A percentile compares a stretch with the other conserved stretches of the same genome.
phyloP scores from a whole-genome alignment of 2,888 invertebrate species.

The Tubulanus polymorphus region DNA sequence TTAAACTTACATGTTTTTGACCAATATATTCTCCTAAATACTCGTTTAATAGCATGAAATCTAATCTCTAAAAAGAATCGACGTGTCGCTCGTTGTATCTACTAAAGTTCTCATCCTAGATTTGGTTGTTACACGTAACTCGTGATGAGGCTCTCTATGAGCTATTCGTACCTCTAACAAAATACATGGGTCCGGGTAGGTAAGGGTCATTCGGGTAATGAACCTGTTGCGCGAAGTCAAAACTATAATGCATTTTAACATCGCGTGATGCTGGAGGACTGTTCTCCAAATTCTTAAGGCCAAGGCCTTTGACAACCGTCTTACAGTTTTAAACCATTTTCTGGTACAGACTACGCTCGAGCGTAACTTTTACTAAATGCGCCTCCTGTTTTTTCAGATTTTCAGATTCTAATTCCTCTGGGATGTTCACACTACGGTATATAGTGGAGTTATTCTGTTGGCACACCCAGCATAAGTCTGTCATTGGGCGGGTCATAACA shows the following conservation, averaged over 20 bases:
- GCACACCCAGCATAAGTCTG: constrained; percentile 19
- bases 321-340: not conserved
- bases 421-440: constrained; percentile 8
- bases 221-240: constrained; percentile 27
- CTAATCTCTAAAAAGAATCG: too few relatives aligned
- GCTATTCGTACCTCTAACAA: too few relatives aligned
- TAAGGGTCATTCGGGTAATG: constrained; percentile 23
- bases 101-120: too few relatives aligned
- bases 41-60: too few relatives aligned
- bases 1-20: too few relatives aligned
- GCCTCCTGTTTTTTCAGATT: constrained; percentile 6
- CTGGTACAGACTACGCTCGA: constrained; percentile 6
- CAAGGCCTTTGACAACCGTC: not conserved
- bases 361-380: constrained; percentile 9
- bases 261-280: constrained; percentile 8
- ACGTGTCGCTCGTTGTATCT: too few relatives aligned
- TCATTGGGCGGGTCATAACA: constrained; percentile 11
- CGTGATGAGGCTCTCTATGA: too few relatives aligned
- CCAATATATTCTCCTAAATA: too few relatives aligned
- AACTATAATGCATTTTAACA: constrained; percentile 18
- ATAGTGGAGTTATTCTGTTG: constrained; percentile 12
- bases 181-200: constrained; percentile 27
- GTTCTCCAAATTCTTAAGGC: not conserved
- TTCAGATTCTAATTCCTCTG: constrained; percentile 12
- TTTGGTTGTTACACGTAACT: too few relatives aligned